Evolutionary conservation across 2,113 vertebrate species (phyloP).

Genomic region (Hippocampus guttulatus): DNA sequence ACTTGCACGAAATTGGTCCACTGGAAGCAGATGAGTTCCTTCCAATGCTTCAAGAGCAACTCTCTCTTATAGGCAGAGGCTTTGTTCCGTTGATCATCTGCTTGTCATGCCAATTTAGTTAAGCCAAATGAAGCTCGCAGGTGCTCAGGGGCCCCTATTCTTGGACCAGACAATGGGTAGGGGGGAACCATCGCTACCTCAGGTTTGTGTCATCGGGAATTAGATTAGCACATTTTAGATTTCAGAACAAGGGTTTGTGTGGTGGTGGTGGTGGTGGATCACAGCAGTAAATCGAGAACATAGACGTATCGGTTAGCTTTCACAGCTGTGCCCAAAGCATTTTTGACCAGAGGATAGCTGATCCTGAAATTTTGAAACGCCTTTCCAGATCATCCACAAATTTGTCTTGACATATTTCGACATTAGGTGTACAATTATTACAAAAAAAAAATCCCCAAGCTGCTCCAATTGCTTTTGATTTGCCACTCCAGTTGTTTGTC

Average conservation of each 20-base stretch:
- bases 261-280: constrained; percentile 14
- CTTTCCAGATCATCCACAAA: not conserved
- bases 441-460: constrained; percentile 42
- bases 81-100: constrained; percentile 56
- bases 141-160: constrained; percentile 56
- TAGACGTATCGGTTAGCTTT: constrained; percentile 25
- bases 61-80: constrained; percentile 59
- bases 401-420: not conserved
- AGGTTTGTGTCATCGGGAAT: constrained; percentile 68
- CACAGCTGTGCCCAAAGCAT: not conserved
- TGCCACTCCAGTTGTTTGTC: constrained; percentile 56
- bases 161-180: constrained; percentile 54
- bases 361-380: not conserved
- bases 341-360: not conserved
- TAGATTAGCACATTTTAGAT: constrained; percentile 54
- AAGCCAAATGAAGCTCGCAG: constrained; percentile 69
- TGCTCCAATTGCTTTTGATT: constrained; percentile 42
- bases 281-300: constrained; percentile 34
- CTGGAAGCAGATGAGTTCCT: constrained; percentile 53
- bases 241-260: constrained; percentile 40
- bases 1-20: constrained; percentile 64
- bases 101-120: constrained; percentile 70
- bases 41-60: constrained; percentile 66
- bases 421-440: constrained; percentile 49
- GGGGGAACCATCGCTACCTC: constrained; percentile 63